These are phyloP conservation scores for Orycteropus afer DNA, from an alignment of 2,113 vertebrate genomes.

Conservation along the genomic window DNA sequence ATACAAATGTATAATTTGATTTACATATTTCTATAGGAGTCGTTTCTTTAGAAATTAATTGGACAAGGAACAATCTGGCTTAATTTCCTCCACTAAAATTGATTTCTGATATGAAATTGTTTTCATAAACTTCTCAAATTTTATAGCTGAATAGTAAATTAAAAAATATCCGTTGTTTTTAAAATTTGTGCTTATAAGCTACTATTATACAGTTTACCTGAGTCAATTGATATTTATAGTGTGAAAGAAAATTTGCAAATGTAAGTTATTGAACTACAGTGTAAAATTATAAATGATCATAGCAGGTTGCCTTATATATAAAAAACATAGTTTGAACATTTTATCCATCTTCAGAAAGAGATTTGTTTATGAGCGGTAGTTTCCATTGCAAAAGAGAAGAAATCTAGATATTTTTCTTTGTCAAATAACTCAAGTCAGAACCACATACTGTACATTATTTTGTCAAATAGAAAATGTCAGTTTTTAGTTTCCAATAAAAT, in stretches of 20 bases:
- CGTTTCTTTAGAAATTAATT: not conserved
- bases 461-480: not conserved
- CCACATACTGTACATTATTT: not conserved
- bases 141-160: not conserved
- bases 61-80: too few species aligned
- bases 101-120: not conserved
- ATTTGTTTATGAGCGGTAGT: not conserved
- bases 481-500: not conserved
- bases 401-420: not conserved
- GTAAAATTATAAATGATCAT: not conserved
- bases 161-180: not conserved
- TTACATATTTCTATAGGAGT: not conserved
- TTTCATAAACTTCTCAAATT: not conserved
- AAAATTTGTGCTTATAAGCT: not conserved
- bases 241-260: not conserved
- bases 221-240: not conserved
- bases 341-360: not conserved
- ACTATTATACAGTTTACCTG: not conserved
- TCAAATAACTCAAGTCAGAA: not conserved
- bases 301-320: not conserved
- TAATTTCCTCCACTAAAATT: not conserved
- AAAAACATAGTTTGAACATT: not conserved
- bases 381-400: not conserved
- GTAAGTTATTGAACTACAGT: not conserved
- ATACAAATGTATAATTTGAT: not conserved